These are phyloP conservation scores for Lepidocolaptes lacrymiger DNA, from an alignment of 2,797 vertebrate species.

Conservation along the genomic window DNA sequence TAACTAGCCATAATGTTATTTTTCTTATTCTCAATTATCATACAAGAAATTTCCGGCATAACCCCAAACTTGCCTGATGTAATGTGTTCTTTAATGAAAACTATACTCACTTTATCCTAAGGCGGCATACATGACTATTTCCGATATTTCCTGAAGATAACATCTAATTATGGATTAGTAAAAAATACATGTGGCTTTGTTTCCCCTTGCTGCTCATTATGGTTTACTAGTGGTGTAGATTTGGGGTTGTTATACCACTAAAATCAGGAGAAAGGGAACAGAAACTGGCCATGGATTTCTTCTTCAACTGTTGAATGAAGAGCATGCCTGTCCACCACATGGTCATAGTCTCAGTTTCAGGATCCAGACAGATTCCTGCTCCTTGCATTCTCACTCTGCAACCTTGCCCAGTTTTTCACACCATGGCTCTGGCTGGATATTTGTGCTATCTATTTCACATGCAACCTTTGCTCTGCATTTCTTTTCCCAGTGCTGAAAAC, in stretches of 20 bases:
- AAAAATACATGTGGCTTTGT: not conserved
- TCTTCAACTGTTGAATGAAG: not conserved
- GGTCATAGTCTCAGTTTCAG: not conserved
- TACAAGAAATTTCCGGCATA: not conserved
- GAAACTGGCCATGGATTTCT: not conserved
- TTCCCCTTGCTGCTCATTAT: not conserved
- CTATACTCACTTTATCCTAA: not conserved
- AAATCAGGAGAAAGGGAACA: not conserved
- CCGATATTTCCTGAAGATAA: not conserved
- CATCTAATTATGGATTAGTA: not conserved
- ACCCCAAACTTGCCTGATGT: not conserved
- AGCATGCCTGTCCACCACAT: not conserved
- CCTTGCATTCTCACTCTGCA: not conserved
- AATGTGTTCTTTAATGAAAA: not conserved
- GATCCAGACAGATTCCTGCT: not conserved
- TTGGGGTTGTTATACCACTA: not conserved
- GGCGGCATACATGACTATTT: not conserved
- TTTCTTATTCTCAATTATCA: not conserved
- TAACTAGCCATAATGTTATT: not conserved
- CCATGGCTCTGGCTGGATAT: not conserved
- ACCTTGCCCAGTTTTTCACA: not conserved
- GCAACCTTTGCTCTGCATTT: not conserved
- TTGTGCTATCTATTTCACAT: not conserved
- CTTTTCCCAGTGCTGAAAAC: not conserved
- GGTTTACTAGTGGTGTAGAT: not conserved